Conservation (phyloP, 2,888 invertebrate genomes). For the Dermolepida albohirtum region DNA sequence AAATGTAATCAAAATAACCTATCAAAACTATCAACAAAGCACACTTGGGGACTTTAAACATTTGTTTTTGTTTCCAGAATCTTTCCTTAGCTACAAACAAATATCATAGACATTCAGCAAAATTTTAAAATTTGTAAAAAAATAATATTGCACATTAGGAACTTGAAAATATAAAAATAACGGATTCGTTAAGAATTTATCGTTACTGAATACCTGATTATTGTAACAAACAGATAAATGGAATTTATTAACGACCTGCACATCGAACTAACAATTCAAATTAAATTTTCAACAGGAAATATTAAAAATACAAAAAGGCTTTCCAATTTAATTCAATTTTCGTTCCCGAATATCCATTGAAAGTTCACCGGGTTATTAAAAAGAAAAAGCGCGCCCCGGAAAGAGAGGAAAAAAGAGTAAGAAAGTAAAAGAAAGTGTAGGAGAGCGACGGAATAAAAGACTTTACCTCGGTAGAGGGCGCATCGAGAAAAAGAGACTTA, state of each 20-base stretch:
- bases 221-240: not conserved
- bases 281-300: constrained; percentile 31
- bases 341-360: constrained; percentile 18
- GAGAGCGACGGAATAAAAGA: constrained; percentile 10
- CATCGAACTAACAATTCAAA: constrained; percentile 18
- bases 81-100: too few relatives aligned
- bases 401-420: not conserved
- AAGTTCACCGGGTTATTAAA: constrained; percentile 20
- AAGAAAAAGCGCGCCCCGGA: not conserved
- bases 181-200: too few relatives aligned
- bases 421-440: constrained; percentile 2
- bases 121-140: too few relatives aligned
- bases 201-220: too few relatives aligned
- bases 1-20: too few relatives aligned
- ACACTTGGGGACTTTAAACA: too few relatives aligned
- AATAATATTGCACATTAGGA: too few relatives aligned
- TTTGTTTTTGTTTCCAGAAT: too few relatives aligned
- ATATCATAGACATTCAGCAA: too few relatives aligned
- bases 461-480: constrained; percentile 12
- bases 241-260: not conserved
- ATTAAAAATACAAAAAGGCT: constrained; percentile 24
- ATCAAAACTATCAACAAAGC: too few relatives aligned
- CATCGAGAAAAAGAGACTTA: constrained; percentile 22
- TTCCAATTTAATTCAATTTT: constrained; percentile 40
- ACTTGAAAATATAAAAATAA: too few relatives aligned